Base-by-base conservation (phyloP, 92 coral and sea anemone genomes). In the Ricordea florida region DNA sequence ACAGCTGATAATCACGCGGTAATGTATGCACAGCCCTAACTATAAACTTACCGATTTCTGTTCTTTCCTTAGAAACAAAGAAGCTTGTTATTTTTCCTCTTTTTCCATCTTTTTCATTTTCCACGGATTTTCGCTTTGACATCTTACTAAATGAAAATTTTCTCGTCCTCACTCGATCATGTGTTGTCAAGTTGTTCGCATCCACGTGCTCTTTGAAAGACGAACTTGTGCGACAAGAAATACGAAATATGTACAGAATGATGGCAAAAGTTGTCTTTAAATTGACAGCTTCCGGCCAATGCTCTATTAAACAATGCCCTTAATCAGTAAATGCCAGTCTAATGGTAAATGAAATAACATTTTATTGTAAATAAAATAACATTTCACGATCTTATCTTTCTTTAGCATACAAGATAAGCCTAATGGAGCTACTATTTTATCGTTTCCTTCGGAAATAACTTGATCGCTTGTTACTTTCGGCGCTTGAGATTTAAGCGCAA, bases 1-100 rank as follows among this genome's bases (percentile, higher is more conserved):
- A 25, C 62, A 29, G 38, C 62, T 55, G 62, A 55, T n/a, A n/a
- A n/a, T 55, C 57, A 24, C 7, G 4, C 38, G 36, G 69, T 36
- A 58, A 37, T 13, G 36, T 5, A 58, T 58, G 66, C 23, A n/a
- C n/a, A n/a, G n/a, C n/a, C n/a, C n/a, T n/a, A 43, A 43, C 10
- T 2, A 62, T 62, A 62, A 62, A 62, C 34, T 62, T 62, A 40
- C 51, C 52, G 67, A 60, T 60, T 60, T 60, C 66, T 59, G 47
- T 59, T 16, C 47, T 28, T 59, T 59, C 47, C 9, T 34, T 59
- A n/a, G 30, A 38, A 59, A 59, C 26, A 21, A 59, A n/a, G n/a
- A n/a, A 59, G 40, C 66, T 59, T 17, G 47, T 34, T 20, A 52
- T 33, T 59, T 36, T 59, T 34, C 45, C 66, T 34, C 66, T 59